Evolutionary conservation across 2,113 vertebrate genomes (phyloP).

Genomic region (Psephotus haematonotus): DNA sequence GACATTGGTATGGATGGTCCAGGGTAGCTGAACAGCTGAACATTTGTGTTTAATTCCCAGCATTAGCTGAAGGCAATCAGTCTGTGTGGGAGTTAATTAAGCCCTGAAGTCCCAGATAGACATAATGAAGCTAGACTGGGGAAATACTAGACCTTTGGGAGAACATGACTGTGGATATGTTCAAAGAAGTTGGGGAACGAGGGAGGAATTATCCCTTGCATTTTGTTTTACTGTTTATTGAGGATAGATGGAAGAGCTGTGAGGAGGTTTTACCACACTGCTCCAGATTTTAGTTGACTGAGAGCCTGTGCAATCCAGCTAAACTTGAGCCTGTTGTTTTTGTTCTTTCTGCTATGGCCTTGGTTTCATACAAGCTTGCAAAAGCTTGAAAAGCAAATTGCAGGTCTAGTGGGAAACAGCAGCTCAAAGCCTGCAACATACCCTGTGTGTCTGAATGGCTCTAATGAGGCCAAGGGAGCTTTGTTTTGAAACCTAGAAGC

Average conservation of each 20-base stretch:
- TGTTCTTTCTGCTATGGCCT: background rate
- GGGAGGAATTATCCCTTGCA: background rate
- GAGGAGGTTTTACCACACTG: background rate
- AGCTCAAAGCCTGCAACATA: background rate
- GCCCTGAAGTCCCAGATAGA: background rate
- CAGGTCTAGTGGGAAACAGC: background rate
- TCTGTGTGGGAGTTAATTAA: background rate
- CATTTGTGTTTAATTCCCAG: background rate
- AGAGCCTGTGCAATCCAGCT: background rate
- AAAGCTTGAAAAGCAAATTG: background rate
- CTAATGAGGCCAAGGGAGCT: background rate
- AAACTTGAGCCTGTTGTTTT: background rate
- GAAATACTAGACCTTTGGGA: background rate
- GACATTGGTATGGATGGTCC: background rate
- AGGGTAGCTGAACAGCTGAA: background rate
- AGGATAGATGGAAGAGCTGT: background rate
- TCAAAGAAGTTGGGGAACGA: background rate
- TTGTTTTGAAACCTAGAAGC: background rate
- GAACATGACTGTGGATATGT: background rate
- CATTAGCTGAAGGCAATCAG: background rate
- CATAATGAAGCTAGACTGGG: background rate
- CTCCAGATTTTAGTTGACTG: background rate
- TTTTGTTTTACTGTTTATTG: background rate
- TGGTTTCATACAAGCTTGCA: background rate
- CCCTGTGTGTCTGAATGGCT: accelerated